Base-by-base conservation (phyloP, 1,140 invertebrate species). In the Lepidurus arcticus region DNA sequence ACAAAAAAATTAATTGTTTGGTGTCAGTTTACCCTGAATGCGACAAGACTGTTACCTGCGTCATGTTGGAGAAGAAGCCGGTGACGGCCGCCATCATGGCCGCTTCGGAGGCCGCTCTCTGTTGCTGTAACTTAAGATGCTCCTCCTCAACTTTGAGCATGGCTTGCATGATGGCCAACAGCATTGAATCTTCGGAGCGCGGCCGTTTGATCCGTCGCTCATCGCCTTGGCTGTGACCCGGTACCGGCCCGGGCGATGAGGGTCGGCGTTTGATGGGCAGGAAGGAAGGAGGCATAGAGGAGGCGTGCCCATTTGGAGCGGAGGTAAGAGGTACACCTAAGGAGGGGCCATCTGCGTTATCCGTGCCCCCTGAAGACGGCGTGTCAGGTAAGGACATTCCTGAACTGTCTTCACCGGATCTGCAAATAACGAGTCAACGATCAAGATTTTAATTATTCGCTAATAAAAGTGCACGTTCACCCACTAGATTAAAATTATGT, bases 21-120 rank as follows among this genome's bases (percentile, higher is more conserved):
- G 21, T 65, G 53, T 65, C 53, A 65, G 53, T 65, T 65, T 65
- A 65, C 53, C 21, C 13, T 65, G 16, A 16, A 9, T 65, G 13
- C 74, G 16, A 21, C 4, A 24, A 13, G 4, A n/a, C 26, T 76
- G 44, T 45, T 44, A 80, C 73, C 73, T 80, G 76, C 53, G 79
- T 47, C 79, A 80, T 80, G 42, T 77, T 78, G n/a, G 79, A 80
- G 43, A 80, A 80, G 44, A 80, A 80, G 26, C 76, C 76, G 21
- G 79, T 80, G 21, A 80, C 79, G 11, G 79, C 79, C 47, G 75
- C 44, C 79, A 80, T 80, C 79, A 80, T 80, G 34, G 76, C 73
- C 44, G 79, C 76, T 74, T 80, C 79, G 34, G 73, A 78, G 47
- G 76, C 79, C 5, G 76, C 76, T 74, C 79, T 42, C 34, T 78